Evolutionary conservation across 1,140 invertebrate species (phyloP), one percentile per base, ranked within the genome.

Genomic region (Aradophagus sp.): DNA sequence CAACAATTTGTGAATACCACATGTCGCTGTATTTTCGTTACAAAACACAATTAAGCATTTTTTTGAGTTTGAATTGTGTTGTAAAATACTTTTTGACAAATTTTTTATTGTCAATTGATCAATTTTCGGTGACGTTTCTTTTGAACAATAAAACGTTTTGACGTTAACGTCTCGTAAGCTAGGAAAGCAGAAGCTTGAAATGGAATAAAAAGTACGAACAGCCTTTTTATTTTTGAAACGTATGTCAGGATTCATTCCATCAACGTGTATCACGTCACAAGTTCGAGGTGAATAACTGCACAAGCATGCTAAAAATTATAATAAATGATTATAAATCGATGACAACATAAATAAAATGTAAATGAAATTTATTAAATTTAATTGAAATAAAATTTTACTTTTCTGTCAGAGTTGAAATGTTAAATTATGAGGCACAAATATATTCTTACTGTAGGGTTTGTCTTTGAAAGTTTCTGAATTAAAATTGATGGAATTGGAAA

Each of bases 121-220:
- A 15, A 29, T 5, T 5, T 62, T 62, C n/a, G n/a, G n/a, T n/a
- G n/a, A n/a, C 20, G 35, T 38, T 19, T 65, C 17, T 6, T 14
- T 0, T 12, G 14, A 45, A 19, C 34, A 8, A 17, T 44, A 11
- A 55, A 65, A 63, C 10, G 70, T 35, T 58, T 69, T 74, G 13
- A 61, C 63, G 3, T 29, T 61, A 26, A 77, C 62, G 6, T 74
- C 44, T 4, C 71, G 48, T 50, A 82, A 70, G 7, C 75, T 36
- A 3, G 84, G 81, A 16, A 84, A 61, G 70, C 78, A 80, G 44
- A 74, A 45, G 35, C n/a, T n/a, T n/a, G n/a, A n/a, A n/a, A n/a
- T n/a, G n/a, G n/a, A n/a, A n/a, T n/a, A n/a, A n/a, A n/a, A n/a
- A n/a, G n/a, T n/a, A n/a, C n/a, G n/a, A n/a, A n/a, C 73, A 76